Evolutionary conservation across 1,140 invertebrate species (phyloP).

Genomic region (Temnothorax curvispinosus): DNA sequence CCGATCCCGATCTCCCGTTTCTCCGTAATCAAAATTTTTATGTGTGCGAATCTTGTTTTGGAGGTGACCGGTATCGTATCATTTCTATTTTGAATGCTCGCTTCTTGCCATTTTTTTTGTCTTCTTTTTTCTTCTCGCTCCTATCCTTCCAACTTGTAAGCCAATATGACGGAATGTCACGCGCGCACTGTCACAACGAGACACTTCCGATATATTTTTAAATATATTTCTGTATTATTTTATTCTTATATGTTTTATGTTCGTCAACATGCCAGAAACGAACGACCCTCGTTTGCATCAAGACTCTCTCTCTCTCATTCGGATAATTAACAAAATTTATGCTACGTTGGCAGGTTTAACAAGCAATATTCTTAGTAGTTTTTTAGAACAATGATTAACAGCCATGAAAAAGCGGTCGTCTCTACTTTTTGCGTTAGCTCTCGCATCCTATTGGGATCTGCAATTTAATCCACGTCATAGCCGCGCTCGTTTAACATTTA

Average conservation of each 20-base stretch:
- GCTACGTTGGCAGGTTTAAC: neutral
- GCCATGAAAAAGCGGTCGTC: constrained; percentile 13
- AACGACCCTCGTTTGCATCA: neutral
- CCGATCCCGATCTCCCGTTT: neutral
- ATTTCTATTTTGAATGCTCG: neutral
- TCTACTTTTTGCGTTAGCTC: neutral
- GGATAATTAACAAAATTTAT: constrained; percentile 24
- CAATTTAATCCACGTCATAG: neutral
- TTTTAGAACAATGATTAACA: neutral
- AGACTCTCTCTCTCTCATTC: neutral
- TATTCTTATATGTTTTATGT: neutral
- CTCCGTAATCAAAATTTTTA: neutral
- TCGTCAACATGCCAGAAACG: neutral
- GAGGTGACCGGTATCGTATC: neutral
- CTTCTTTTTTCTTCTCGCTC: neutral
- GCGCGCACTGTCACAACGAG: neutral
- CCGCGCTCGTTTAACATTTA: neutral
- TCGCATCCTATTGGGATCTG: neutral
- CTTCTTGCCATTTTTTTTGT: neutral
- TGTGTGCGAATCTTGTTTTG: neutral
- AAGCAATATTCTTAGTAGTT: neutral
- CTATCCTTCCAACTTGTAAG: neutral
- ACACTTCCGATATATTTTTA: neutral
- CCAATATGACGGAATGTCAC: too few species aligned
- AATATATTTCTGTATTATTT: neutral